phyloP scores from a whole-genome alignment of 1,140 invertebrate genomes.

The Pollicipes pollicipes region DNA sequence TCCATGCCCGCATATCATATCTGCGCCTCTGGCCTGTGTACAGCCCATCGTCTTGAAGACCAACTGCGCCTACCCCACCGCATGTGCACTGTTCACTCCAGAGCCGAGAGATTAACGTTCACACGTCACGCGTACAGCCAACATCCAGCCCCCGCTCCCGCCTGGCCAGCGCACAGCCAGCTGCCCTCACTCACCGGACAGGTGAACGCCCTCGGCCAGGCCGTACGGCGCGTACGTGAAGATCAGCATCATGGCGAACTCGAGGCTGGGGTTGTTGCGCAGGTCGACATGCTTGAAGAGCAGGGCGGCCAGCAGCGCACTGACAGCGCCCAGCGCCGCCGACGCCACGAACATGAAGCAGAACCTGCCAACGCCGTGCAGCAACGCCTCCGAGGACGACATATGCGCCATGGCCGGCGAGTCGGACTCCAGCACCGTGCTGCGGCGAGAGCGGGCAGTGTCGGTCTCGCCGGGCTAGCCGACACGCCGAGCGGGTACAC shows the following conservation, averaged over 20 bases:
- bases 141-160: too few species aligned
- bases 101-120: conserved; percentile 9
- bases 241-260: conserved; percentile 95
- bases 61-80: too few species aligned
- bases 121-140: background rate
- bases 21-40: background rate
- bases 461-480: too few species aligned
- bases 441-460: conserved; percentile 16
- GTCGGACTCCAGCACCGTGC: conserved; percentile 43
- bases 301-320: conserved; percentile 83
- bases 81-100: too few species aligned
- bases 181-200: conserved; percentile 49
- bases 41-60: too few species aligned
- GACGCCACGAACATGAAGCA: conserved; percentile 97
- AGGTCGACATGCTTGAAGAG: conserved; percentile 87
- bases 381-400: conserved; percentile 55
- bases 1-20: too few species aligned
- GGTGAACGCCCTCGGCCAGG: conserved; percentile 86
- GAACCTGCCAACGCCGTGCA: conserved; percentile 77
- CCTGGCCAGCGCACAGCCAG: too few species aligned
- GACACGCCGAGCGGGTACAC: too few species aligned
- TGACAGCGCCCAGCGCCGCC: conserved; percentile 86
- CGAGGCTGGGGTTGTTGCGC: conserved; percentile 89
- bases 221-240: conserved; percentile 98
- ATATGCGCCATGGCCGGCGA: conserved; percentile 44